Evolutionary conservation across 2,888 invertebrate genomes (phyloP).

Genomic region (Catocala nupta): DNA sequence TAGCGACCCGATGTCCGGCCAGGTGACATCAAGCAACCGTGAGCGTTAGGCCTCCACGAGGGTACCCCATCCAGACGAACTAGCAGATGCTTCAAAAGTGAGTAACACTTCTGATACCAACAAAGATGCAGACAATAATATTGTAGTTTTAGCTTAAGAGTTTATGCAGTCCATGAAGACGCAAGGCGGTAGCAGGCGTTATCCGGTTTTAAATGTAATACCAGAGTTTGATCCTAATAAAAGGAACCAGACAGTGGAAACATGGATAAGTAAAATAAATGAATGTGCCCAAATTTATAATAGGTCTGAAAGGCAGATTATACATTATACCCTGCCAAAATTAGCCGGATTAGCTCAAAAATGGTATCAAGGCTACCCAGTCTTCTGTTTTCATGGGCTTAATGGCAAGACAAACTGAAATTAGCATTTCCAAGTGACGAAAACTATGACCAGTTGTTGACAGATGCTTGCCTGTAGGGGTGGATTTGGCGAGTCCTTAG

Average conservation of each 20-base stretch:
- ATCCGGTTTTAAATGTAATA: slow-evolving; percentile 2
- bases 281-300: slow-evolving; percentile 10
- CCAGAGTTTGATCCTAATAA: slow-evolving; percentile 10
- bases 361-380: slow-evolving; percentile 27
- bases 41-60: no score
- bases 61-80: no score
- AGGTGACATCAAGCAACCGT: no score
- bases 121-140: no score
- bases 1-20: no score
- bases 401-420: neutral
- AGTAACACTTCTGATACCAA: no score
- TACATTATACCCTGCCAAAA: slow-evolving; percentile 3
- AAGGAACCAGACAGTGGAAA: slow-evolving; percentile 3
- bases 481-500: slow-evolving; percentile 3
- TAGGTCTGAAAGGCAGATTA: slow-evolving; percentile 12
- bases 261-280: slow-evolving; percentile 8
- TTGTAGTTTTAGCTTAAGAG: no score
- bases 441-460: neutral
- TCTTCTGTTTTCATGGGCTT: slow-evolving; percentile 3
- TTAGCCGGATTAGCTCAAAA: slow-evolving; percentile 35
- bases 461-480: neutral
- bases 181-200: neutral
- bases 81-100: no score
- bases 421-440: neutral
- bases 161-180: neutral